Percentiles rank a stretch among this genome's conserved stretches.
Evolutionary conservation across 2,797 vertebrate genomes (phyloP).

Genomic region (Hipposideros larvatus): DNA sequence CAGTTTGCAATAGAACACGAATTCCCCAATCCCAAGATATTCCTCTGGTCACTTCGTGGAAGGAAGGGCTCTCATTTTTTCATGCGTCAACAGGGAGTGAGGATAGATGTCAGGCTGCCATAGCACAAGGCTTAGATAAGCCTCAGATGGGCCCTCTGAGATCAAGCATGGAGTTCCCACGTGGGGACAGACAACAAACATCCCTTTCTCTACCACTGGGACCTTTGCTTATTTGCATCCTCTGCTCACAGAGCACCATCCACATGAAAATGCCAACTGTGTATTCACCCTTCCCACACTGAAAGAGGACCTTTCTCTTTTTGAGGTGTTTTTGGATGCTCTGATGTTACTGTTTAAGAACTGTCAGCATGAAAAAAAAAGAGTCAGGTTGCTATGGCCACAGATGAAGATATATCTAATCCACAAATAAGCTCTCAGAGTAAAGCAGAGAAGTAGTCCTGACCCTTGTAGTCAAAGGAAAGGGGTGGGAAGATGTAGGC

Average conservation of each 20-base stretch:
- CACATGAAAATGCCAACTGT: slow-evolving; percentile 1
- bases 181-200: background rate
- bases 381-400: background rate
- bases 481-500: background rate
- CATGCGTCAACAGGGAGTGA: background rate
- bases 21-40: background rate
- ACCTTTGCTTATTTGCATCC: slow-evolving; percentile 38
- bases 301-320: slow-evolving; percentile 40
- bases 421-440: slow-evolving; percentile 26
- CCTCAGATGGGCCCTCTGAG: background rate
- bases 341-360: slow-evolving; percentile 31
- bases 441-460: background rate
- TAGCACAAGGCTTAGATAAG: slow-evolving; percentile 24
- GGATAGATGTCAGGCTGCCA: slow-evolving; percentile 17
- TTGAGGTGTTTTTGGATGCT: background rate
- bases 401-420: slow-evolving; percentile 7
- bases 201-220: background rate
- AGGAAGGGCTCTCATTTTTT: slow-evolving; percentile 34
- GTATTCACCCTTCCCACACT: background rate
- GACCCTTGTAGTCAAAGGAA: background rate
- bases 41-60: background rate
- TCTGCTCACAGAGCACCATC: background rate
- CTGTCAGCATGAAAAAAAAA: slow-evolving; percentile 4
- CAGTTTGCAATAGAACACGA: slow-evolving; percentile 1
- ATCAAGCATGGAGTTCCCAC: background rate